Evolutionary conservation across 1,140 invertebrate species (phyloP), one percentile per base, ranked within the genome.

Genomic region (Drosophila tristis): DNA sequence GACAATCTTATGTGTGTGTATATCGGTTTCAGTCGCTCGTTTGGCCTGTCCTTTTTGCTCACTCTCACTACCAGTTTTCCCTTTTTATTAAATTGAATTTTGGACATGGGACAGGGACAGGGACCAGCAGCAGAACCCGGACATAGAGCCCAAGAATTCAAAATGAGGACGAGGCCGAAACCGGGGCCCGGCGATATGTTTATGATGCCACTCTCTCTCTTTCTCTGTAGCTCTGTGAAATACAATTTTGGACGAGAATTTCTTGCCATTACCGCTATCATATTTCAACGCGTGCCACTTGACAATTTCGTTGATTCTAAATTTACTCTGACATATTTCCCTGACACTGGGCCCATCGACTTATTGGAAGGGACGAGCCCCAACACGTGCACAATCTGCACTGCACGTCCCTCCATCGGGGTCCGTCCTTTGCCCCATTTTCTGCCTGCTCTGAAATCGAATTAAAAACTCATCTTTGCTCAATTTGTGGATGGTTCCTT

Each of bases 391-490:
- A 20, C 8, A 15, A 64, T 49, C 39, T 44, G 43, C 54, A 16
- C 50, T 20, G 20, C 20, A 25, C 23, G 47, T 42, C 31, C 29
- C 29, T 44, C 4, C 11, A 39, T 39, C 35, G 11, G 35, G 35
- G 35, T 13, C 35, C 4, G 35, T 13, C 35, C 4, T 39, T 13
- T 13, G 4, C 4, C 49, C 31, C 39, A 35, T 47, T 13, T 20
- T 13, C 31, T 48, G 5, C 25, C 53, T 51, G 42, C 59, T 16
- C 57, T 49, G 51, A 68, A 87, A 87, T 87, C 84, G 79, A 82
- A 87, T 87, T 87, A 87, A 87, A 87, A 87, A 87, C 84, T 87
- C 75, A 79, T 89, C 80, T 78, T 76, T 57, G 60, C 50, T 74
- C 79, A 87, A 87, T 82, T 87, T 82, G 53, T 62, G 72, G 31